phyloP scores from a whole-genome alignment of 2,888 invertebrate species.

The Sarcophaga rosellei region DNA sequence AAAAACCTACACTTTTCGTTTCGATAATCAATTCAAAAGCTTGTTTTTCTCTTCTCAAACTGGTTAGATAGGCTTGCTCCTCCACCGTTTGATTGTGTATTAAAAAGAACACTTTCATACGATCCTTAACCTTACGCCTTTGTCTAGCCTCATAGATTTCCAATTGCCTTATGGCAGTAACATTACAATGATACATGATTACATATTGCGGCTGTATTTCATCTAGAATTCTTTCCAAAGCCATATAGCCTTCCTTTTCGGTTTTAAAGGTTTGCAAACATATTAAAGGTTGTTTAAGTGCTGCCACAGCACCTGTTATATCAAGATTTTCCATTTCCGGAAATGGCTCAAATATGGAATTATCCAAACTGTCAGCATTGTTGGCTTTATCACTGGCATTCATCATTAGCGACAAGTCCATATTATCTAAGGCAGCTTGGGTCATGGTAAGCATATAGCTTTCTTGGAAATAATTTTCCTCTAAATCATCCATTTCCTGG shows the following conservation, averaged over 20 bases:
- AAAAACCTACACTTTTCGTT: constrained; percentile 90
- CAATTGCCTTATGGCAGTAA: constrained; percentile 93
- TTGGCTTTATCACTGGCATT: constrained; percentile 64
- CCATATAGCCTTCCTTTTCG: constrained; percentile 85
- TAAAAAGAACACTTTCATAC: constrained; percentile 91
- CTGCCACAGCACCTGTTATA: constrained; percentile 83
- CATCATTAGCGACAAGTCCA: constrained; percentile 54
- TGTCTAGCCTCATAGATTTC: constrained; percentile 90
- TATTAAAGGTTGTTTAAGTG: constrained; percentile 86
- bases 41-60: constrained; percentile 94
- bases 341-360: constrained; percentile 84
- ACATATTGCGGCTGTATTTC: constrained; percentile 90
- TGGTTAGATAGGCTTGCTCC: constrained; percentile 97
- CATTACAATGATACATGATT: constrained; percentile 94
- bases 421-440: constrained; percentile 79
- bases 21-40: constrained; percentile 96
- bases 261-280: constrained; percentile 91
- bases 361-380: constrained; percentile 72
- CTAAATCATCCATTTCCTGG: constrained; percentile 73
- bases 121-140: constrained; percentile 80
- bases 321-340: constrained; percentile 87
- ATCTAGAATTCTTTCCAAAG: constrained; percentile 86
- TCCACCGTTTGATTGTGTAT: constrained; percentile 96
- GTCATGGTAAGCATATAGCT: constrained; percentile 88
- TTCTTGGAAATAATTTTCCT: constrained; percentile 83